phyloP scores from a whole-genome alignment of 35 echinoderm and acorn worm genomes.

The Acanthaster planci region DNA sequence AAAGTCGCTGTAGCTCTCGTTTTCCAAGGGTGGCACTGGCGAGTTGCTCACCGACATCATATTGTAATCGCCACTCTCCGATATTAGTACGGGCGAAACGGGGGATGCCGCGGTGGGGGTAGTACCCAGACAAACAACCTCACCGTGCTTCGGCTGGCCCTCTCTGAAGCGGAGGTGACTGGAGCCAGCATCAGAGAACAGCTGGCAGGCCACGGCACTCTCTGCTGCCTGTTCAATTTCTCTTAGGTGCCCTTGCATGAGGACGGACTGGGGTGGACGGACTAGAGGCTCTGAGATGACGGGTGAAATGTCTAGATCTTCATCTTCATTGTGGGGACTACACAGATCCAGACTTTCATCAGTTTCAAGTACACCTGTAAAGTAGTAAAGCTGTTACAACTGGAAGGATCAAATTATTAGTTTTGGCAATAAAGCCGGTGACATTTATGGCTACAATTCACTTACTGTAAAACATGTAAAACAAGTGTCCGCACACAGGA shows the following conservation, averaged over 20 bases:
- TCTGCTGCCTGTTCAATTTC: constrained; percentile 66
- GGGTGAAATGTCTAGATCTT: constrained; percentile 48
- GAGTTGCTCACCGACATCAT: constrained; percentile 41
- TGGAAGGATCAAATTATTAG: no score
- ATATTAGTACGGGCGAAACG: background rate
- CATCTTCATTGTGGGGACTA: constrained; percentile 36
- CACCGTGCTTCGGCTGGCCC: background rate
- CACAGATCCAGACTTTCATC: background rate
- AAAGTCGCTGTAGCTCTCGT: constrained; percentile 8
- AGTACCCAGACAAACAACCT: background rate
- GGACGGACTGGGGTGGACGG: background rate
- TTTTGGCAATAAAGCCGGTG: no score
- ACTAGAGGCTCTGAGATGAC: constrained; percentile 33
- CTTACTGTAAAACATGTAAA: no score
- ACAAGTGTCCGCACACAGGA: no score
- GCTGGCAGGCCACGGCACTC: constrained; percentile 39
- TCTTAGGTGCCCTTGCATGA: constrained; percentile 9
- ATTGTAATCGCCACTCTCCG: constrained; percentile 3
- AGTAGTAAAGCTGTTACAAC: no score
- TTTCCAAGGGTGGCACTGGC: background rate
- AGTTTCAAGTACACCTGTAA: constrained; percentile 6
- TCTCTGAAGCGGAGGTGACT: constrained; percentile 20
- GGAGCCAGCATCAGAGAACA: constrained; percentile 7
- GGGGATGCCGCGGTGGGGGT: constrained; percentile 5
- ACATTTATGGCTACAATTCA: no score